These are phyloP conservation scores for Drosophila lini DNA, from an alignment of 1,140 invertebrate species.

Conservation along the genomic window DNA sequence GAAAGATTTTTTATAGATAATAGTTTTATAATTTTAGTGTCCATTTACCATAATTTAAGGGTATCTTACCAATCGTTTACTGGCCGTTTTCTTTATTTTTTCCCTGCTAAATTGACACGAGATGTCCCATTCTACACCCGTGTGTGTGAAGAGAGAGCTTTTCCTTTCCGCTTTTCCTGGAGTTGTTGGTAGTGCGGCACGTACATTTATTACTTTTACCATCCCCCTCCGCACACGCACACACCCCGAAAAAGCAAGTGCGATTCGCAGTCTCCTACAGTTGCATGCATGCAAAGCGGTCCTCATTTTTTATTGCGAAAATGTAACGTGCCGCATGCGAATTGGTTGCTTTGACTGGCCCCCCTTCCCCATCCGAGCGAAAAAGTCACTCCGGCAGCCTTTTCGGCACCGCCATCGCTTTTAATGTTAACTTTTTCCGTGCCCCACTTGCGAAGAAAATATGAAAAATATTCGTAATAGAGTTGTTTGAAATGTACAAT, in stretches of 20 bases:
- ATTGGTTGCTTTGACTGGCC: slow-evolving; percentile 70
- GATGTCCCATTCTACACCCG: slow-evolving; percentile 13
- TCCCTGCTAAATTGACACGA: slow-evolving; percentile 71
- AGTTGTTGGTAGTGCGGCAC: slow-evolving; percentile 64
- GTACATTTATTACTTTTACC: slow-evolving; percentile 77
- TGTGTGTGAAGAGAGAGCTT: slow-evolving; percentile 14
- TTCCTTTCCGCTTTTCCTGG: slow-evolving; percentile 49
- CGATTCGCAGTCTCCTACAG: slow-evolving; percentile 50
- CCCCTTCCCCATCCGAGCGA: slow-evolving; percentile 1
- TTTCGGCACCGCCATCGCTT: slow-evolving; percentile 71
- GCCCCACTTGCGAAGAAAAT: slow-evolving; percentile 66
- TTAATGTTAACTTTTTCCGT: slow-evolving; percentile 77
- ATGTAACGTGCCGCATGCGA: slow-evolving; percentile 82
- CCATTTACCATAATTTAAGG: background rate
- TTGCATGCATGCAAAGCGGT: slow-evolving; percentile 81
- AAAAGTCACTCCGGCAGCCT: slow-evolving; percentile 41
- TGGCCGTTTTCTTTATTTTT: slow-evolving; percentile 3
- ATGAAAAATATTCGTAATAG: slow-evolving; percentile 83
- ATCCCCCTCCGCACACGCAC: slow-evolving; percentile 10
- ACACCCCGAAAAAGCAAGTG: slow-evolving; percentile 20
- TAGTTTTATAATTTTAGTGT: fast-evolving
- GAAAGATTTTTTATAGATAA: no score
- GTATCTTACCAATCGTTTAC: background rate
- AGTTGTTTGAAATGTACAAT: slow-evolving; percentile 83
- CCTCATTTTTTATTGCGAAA: slow-evolving; percentile 80